Percentiles rank a stretch among this genome's conserved stretches.
Evolutionary conservation across 92 coral and sea anemone species (phyloP).

Genomic region (Epizoanthus stellaris): DNA sequence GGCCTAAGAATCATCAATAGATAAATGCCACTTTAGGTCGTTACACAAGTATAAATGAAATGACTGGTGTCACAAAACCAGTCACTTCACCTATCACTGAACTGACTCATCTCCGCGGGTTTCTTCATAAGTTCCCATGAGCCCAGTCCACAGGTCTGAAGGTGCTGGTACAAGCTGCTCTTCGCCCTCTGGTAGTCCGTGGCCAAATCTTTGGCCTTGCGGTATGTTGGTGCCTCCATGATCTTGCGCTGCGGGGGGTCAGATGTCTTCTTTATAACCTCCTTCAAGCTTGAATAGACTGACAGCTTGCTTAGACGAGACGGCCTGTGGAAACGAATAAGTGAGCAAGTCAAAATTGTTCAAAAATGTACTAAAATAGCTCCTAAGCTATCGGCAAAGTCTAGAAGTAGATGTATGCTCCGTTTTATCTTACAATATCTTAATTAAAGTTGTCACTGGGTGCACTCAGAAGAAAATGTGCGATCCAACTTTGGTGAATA

Average conservation of each 20-base stretch:
- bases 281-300: constrained; percentile 54
- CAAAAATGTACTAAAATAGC: no score
- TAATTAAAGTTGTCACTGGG: no score
- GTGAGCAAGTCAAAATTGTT: no score
- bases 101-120: constrained; percentile 82
- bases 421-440: no score
- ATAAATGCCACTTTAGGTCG: no score
- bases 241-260: constrained; percentile 46
- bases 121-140: constrained; percentile 93
- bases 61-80: not conserved
- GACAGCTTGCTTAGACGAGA: constrained; percentile 67
- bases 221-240: constrained; percentile 61
- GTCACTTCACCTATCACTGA: constrained; percentile 8
- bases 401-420: no score
- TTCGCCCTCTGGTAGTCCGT: constrained; percentile 76
- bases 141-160: constrained; percentile 67
- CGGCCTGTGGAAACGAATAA: constrained; percentile 29
- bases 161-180: constrained; percentile 66
- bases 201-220: constrained; percentile 77
- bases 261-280: constrained; percentile 65
- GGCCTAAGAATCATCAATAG: no score
- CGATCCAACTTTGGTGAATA: no score
- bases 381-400: not conserved
- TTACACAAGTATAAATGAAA: no score
- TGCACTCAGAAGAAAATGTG: no score